Evolutionary conservation across 2,888 invertebrate genomes (phyloP), one percentile per base, ranked within the genome.

Genomic region (Hermodice carunculata): DNA sequence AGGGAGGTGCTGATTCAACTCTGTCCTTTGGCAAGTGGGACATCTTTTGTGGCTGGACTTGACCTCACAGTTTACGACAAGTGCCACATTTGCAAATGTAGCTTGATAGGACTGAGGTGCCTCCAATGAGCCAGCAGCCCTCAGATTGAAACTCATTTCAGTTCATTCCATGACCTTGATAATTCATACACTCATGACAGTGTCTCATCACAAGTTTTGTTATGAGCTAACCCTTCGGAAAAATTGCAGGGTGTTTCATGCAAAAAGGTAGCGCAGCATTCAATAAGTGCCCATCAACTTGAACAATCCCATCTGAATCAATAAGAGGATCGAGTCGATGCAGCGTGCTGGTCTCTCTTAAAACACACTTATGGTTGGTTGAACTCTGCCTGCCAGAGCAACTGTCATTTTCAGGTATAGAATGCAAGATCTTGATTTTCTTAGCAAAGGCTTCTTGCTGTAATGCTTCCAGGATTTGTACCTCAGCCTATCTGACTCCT

Each of bases 21-120:
- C 86, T 62, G 5, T 77, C 72, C 4, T 31, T 17, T 1, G 86
- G 84, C 11, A 85, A 68, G 29, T 78, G 70, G 0, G 80, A 77
- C 82, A 83, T 85, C 22, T 82, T 74, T 43, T 79, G 76, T 6
- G 67, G 52, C 28, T 66, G 66, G 0, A 69, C 24, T 22, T 44
- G 51, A 3, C 76, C 76, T 14, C 74, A 69, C 8, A 67, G 54
- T 22, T 70, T 69, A 14, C 69, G 62, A 61, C 86, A 86, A 1
- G 26, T 64, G 0, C 78, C 61, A 67, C 85, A 85, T 1, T 71
- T 67, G 19, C 22, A 60, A 17, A 60, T 51, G 19, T 34, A 4
- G 5, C 14, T 19, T 32, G 34, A 34, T 17, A 60, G 51, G 6
- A 19, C 11, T 34, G 28, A 28, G 17, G 11, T 46, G 4, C 44